phyloP scores from a whole-genome alignment of 53 echinoderm and acorn worm species.

The Patiria pectinifera region DNA sequence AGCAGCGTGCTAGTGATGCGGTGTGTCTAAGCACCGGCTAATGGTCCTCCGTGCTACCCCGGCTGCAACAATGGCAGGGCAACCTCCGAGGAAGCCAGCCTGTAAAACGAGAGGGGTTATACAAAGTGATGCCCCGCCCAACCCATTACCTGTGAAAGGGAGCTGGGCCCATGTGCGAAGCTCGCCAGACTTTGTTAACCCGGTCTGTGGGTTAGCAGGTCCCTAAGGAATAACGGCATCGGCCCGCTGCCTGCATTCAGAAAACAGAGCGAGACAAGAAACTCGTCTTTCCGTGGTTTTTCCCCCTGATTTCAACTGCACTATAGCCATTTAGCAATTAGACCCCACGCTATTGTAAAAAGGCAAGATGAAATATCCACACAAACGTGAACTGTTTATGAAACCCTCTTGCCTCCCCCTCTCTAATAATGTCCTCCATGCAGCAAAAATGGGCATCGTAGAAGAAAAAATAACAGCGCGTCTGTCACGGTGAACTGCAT shows the following conservation, averaged over 20 bases:
- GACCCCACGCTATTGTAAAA: background rate
- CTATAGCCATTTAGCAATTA: slow-evolving; percentile 6
- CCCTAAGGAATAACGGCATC: slow-evolving; percentile 6
- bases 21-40: slow-evolving; percentile 27
- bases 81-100: slow-evolving; percentile 50
- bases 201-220: background rate
- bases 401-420: background rate
- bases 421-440: background rate
- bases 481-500: too few relatives aligned
- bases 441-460: background rate
- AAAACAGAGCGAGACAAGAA: background rate
- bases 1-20: background rate
- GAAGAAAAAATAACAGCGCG: background rate
- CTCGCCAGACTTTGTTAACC: slow-evolving; percentile 44
- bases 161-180: slow-evolving; percentile 38
- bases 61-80: slow-evolving; percentile 18
- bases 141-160: slow-evolving; percentile 69
- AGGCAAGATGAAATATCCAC: background rate
- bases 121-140: slow-evolving; percentile 71
- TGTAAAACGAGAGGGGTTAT: slow-evolving; percentile 65
- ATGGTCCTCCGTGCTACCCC: slow-evolving; percentile 51
- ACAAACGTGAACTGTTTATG: slow-evolving; percentile 1
- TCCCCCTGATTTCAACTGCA: slow-evolving; percentile 11
- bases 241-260: background rate
- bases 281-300: background rate